phyloP scores from a whole-genome alignment of 2,888 invertebrate genomes.

The Clanis bilineata region DNA sequence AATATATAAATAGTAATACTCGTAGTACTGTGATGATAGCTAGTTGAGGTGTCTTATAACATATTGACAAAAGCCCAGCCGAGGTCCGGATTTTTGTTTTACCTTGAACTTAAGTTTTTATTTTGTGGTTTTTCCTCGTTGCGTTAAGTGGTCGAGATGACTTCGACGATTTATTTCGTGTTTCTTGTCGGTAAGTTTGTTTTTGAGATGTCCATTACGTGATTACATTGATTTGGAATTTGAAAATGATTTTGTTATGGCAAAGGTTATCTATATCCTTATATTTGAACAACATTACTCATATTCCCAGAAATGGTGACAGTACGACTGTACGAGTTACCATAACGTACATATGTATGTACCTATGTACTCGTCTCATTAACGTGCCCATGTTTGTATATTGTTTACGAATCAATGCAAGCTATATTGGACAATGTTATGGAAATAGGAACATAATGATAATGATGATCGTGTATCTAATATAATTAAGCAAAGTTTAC shows the following conservation, averaged over 20 bases:
- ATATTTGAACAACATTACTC: not conserved
- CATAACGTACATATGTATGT: not conserved
- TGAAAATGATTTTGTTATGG: not conserved
- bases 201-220: constrained; percentile 22
- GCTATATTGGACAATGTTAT: not conserved
- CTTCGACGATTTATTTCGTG: constrained; percentile 48
- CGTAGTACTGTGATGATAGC: not conserved
- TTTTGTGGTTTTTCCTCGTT: constrained; percentile 57
- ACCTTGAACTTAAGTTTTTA: constrained; percentile 50
- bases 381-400: not conserved
- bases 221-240: not conserved
- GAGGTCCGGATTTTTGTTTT: constrained; percentile 29
- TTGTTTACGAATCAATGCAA: not conserved
- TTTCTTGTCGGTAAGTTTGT: constrained; percentile 68
- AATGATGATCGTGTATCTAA: too few relatives aligned
- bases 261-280: not conserved
- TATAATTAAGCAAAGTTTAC: not conserved
- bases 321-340: not conserved
- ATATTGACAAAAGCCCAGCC: constrained; percentile 2
- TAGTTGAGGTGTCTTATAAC: not conserved
- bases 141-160: constrained; percentile 51
- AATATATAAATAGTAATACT: not conserved
- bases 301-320: not conserved
- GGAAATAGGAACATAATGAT: too few relatives aligned
- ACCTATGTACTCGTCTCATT: not conserved